Conservation (phyloP, 2,797 vertebrate species). For the Cynopterus sphinx region DNA sequence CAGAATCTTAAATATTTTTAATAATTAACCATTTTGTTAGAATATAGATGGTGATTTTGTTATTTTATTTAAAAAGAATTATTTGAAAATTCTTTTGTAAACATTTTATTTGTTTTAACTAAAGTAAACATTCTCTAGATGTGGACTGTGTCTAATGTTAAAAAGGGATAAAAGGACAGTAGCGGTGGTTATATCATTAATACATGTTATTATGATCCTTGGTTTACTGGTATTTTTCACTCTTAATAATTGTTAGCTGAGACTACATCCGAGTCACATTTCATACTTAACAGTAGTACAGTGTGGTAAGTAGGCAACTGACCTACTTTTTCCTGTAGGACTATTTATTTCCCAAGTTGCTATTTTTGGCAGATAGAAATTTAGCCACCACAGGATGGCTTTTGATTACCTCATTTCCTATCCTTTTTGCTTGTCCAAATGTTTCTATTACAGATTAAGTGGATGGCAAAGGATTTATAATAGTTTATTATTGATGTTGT, state of each 20-base stretch:
- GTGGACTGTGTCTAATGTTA: slow-evolving; percentile 15
- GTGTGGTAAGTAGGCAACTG: background rate
- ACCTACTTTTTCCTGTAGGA: background rate
- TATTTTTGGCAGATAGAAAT: background rate
- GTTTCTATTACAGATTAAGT: slow-evolving; percentile 6
- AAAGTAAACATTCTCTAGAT: background rate
- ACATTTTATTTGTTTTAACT: slow-evolving; percentile 49
- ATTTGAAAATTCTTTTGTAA: slow-evolving; percentile 45
- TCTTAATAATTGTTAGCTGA: slow-evolving; percentile 36
- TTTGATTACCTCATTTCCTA: background rate
- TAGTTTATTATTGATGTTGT: background rate
- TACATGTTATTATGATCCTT: slow-evolving; percentile 1
- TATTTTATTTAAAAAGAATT: slow-evolving; percentile 29
- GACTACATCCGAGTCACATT: slow-evolving; percentile 8
- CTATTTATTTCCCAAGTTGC: slow-evolving; percentile 17
- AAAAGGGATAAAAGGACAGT: background rate
- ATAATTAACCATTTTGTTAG: slow-evolving; percentile 32
- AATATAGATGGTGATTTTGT: slow-evolving; percentile 34
- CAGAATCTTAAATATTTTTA: slow-evolving; percentile 47
- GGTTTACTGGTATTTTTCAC: background rate
- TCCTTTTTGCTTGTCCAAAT: background rate
- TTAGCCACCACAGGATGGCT: background rate
- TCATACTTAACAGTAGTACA: background rate
- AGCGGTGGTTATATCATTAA: background rate
- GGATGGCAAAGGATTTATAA: slow-evolving; percentile 8